A percentile compares a stretch with the other conserved stretches of the same genome.
These are phyloP conservation scores for Folsomia manolachei DNA, from an alignment of 2,888 invertebrate species.

Conservation along the genomic window DNA sequence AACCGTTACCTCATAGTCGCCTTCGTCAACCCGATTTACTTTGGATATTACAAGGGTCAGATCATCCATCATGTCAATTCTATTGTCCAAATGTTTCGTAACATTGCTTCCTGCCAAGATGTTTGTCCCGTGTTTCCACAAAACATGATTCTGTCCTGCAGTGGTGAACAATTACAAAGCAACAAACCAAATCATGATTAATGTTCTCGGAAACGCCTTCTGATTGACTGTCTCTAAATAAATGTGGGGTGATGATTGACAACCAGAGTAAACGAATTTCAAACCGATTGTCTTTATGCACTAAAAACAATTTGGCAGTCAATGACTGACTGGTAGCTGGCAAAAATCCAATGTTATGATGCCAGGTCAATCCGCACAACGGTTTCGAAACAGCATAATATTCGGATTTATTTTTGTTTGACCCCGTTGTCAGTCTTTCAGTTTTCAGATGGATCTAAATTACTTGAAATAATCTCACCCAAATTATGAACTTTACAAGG, in stretches of 20 bases:
- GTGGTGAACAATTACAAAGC: neutral
- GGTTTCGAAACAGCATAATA: neutral
- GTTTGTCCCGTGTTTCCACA: constrained; percentile 44
- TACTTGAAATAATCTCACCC: no score
- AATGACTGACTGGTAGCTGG: neutral
- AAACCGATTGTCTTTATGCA: no score
- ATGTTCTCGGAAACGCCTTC: neutral
- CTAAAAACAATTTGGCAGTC: neutral
- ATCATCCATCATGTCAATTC: constrained; percentile 43
- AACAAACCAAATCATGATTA: no score
- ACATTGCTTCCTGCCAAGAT: constrained; percentile 47
- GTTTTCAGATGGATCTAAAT: no score
- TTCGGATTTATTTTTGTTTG: neutral
- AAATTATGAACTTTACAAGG: constrained; percentile 71
- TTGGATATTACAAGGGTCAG: constrained; percentile 42
- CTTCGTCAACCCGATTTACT: constrained; percentile 37
- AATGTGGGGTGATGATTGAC: neutral
- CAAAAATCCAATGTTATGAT: neutral
- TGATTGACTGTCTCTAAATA: neutral
- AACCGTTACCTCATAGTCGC: no score
- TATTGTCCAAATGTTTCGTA: constrained; percentile 34
- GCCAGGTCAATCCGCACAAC: neutral
- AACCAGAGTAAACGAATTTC: neutral
- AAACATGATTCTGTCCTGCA: constrained; percentile 43
- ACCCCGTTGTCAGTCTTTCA: neutral